Conservation (phyloP, 1,140 invertebrate species). For the Rhagoletis pomonella region DNA sequence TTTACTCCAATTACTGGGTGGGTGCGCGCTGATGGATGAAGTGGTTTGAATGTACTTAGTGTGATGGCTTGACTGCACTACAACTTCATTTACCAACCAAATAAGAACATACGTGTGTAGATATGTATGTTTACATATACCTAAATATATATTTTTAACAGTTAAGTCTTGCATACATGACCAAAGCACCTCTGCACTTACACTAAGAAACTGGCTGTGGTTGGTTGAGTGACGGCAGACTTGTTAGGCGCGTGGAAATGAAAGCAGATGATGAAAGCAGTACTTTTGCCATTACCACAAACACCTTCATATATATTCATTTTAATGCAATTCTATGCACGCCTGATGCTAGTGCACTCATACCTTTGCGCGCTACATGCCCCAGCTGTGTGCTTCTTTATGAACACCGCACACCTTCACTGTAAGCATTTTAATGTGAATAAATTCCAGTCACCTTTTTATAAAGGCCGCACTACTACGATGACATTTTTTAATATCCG, state of each 20-base stretch:
- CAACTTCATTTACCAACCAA: not conserved
- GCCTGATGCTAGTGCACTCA: not conserved
- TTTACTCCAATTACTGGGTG: slow-evolving; percentile 20
- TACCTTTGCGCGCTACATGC: too few species aligned
- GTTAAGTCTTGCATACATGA: not conserved
- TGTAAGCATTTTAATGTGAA: not conserved
- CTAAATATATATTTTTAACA: too few species aligned
- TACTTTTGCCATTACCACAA: not conserved
- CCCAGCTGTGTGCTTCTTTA: too few species aligned
- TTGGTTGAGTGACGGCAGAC: not conserved
- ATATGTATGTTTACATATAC: too few species aligned
- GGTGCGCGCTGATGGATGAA: slow-evolving; percentile 21
- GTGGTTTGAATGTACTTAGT: slow-evolving; percentile 13
- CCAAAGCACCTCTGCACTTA: not conserved
- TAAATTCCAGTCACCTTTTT: not conserved
- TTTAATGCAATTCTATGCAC: slow-evolving; percentile 40
- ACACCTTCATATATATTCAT: not conserved
- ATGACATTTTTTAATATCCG: not conserved
- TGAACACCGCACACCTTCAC: too few species aligned
- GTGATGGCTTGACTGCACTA: not conserved
- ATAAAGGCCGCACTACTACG: not conserved
- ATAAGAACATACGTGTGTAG: too few species aligned
- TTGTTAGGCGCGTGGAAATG: not conserved
- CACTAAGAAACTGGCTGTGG: not conserved
- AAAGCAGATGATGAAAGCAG: not conserved